Base-by-base conservation (phyloP, 2,113 vertebrate species). In the Pachypanchax playfairii region DNA sequence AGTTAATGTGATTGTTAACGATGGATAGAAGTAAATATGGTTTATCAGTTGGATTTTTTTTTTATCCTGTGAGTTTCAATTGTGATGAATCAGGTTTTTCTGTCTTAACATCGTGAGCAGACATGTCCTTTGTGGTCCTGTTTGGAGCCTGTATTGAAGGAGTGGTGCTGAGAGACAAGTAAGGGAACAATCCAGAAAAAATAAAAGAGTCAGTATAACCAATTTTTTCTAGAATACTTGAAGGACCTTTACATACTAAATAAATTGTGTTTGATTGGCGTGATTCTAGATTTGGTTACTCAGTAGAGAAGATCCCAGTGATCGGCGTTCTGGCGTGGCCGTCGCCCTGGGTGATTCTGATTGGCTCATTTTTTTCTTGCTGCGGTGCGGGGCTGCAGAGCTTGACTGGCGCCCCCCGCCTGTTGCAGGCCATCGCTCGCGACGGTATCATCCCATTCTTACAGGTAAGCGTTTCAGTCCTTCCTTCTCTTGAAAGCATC, bases 101-200 rank as follows among this genome's bases (percentile, higher is more conserved):
- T 20, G 14, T 29, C 87, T 91, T 86, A 88, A 91, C 61, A 1
- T 38, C 13, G 1, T 15, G 7, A 10, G 58, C 80, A 97, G 95
- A 99, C 75, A 93, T 99, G 18, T 96, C 96, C 59, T 96, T 93
- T 85, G 94, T 98, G 21, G 83, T 96, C 17, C 78, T 99, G 5
- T 98, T 99, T 42, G 97, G 96, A 35, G 96, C 96, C 25, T 99
- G 95, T 83, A 95, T 99, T 24, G 96, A 98, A 88, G 95, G 96
- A 28, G 96, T 96, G 31, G 88, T 96, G 70, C 63, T 99, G 47
- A 93, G 96, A 87, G 97, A 99, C 85, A 99, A 99, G 97, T 99
- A 91, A 70, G 94, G 65, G 9, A n/a, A 14, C 3, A 22, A n/a
- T n/a, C n/a, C n/a, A n/a, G n/a, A n/a, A n/a, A n/a, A n/a, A n/a